Conservation (phyloP, 2,113 vertebrate genomes). For the Pungitius pungitius region DNA sequence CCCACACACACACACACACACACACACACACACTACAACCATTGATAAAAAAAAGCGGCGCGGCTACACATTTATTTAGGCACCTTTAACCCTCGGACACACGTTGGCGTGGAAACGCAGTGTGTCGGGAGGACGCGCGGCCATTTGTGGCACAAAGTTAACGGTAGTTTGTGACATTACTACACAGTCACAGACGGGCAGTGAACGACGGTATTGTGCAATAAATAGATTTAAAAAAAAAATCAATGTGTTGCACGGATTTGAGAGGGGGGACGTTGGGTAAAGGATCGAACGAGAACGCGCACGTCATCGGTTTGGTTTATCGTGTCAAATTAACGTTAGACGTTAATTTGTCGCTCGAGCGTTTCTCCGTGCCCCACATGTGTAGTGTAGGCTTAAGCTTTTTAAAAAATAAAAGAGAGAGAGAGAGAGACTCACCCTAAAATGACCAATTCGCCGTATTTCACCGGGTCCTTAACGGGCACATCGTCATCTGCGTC, state of each 20-base stretch:
- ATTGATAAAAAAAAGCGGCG: slow-evolving; percentile 73
- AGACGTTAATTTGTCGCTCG: slow-evolving; percentile 3
- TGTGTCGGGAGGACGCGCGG: not conserved
- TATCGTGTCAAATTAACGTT: slow-evolving; percentile 17
- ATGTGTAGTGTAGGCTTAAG: not conserved
- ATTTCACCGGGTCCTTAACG: slow-evolving; percentile 94
- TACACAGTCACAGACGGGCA: not conserved
- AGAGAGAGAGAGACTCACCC: slow-evolving; percentile 90
- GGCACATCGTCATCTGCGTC: slow-evolving; percentile 90
- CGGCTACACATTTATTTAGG: not conserved
- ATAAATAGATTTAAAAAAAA: not conserved
- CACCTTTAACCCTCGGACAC: slow-evolving; percentile 20
- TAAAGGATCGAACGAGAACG: slow-evolving; percentile 28
- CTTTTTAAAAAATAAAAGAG: not conserved
- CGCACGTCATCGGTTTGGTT: slow-evolving; percentile 23
- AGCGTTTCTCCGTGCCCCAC: slow-evolving; percentile 22
- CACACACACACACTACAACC: slow-evolving; percentile 70
- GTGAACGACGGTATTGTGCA: not conserved
- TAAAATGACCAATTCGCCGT: slow-evolving; percentile 93
- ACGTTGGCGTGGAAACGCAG: not conserved
- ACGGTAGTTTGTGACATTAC: slow-evolving; percentile 47
- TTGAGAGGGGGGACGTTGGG: not conserved
- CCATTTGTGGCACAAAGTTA: slow-evolving; percentile 50
- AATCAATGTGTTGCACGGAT: not conserved
- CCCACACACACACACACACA: not conserved